Conservation (phyloP, 2,797 vertebrate genomes). For the Siniperca scherzeri region DNA sequence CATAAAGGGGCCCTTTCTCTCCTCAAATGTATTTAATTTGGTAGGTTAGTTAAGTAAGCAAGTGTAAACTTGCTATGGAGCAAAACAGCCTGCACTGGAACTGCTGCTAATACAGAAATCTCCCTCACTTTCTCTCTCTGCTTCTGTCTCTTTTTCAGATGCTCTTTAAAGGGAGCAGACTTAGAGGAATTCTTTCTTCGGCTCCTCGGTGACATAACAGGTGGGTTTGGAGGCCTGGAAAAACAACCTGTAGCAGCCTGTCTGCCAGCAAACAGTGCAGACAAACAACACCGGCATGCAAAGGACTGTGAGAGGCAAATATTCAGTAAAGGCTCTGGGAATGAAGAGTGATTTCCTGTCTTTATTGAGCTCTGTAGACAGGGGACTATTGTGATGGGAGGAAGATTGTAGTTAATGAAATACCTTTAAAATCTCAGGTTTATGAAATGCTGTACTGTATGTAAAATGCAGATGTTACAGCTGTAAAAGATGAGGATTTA, state of each 20-base stretch:
- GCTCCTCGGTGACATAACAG: slow-evolving; percentile 68
- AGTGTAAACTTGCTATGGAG: slow-evolving; percentile 64
- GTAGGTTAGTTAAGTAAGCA: slow-evolving; percentile 76
- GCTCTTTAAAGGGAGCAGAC: slow-evolving; percentile 37
- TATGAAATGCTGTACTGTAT: neutral
- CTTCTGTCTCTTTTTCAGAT: slow-evolving; percentile 25
- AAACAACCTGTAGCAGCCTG: slow-evolving; percentile 56
- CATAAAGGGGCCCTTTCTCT: slow-evolving; percentile 79
- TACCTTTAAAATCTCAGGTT: neutral
- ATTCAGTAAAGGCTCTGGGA: neutral
- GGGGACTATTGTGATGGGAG: neutral
- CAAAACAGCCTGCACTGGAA: slow-evolving; percentile 69
- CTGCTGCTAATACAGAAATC: slow-evolving; percentile 39
- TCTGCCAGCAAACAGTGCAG: slow-evolving; percentile 47
- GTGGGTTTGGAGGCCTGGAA: slow-evolving; percentile 53
- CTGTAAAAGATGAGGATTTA: neutral
- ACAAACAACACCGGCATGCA: slow-evolving; percentile 51
- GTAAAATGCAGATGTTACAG: too few relatives aligned
- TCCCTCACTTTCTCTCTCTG: neutral
- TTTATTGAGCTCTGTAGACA: neutral
- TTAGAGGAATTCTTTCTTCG: slow-evolving; percentile 57
- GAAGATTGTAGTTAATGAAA: neutral
- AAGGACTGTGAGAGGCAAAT: slow-evolving; percentile 4
- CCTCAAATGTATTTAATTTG: slow-evolving; percentile 74
- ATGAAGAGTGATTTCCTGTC: slow-evolving; percentile 50